Conservation (phyloP, 2,888 invertebrate genomes). For the Chalcosyrphus nemorum region DNA sequence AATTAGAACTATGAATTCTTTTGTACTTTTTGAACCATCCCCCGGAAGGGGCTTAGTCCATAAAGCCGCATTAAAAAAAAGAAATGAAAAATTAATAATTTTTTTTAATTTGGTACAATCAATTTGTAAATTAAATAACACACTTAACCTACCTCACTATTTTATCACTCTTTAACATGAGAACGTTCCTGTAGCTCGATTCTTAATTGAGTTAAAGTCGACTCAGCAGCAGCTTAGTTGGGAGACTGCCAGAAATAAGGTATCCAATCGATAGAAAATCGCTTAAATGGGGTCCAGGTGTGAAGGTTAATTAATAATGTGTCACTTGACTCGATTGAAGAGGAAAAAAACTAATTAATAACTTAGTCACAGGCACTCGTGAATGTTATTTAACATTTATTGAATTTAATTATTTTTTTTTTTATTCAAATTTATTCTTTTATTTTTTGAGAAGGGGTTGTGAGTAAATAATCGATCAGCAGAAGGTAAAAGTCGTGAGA, state of each 20-base stretch:
- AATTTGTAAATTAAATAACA: neutral
- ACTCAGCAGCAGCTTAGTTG: neutral
- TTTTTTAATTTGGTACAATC: too few species aligned
- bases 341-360: neutral
- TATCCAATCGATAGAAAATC: conserved; percentile 27
- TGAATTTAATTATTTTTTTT: neutral
- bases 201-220: conserved; percentile 40
- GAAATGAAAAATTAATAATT: too few species aligned
- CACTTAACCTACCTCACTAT: conserved; percentile 37
- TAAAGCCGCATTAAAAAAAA: too few species aligned
- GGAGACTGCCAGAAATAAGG: neutral
- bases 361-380: conserved; percentile 50
- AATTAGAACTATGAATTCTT: neutral
- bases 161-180: conserved; percentile 38
- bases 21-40: neutral
- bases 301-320: neutral
- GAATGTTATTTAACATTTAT: neutral
- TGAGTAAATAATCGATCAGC: conserved; percentile 27
- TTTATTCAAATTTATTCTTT: neutral
- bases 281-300: neutral
- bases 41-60: neutral
- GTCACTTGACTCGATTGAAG: neutral
- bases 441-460: neutral
- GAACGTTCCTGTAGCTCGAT: neutral
- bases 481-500: neutral